phyloP scores from a whole-genome alignment of 2,113 vertebrate genomes.

The Cephalopholis sonnerati region DNA sequence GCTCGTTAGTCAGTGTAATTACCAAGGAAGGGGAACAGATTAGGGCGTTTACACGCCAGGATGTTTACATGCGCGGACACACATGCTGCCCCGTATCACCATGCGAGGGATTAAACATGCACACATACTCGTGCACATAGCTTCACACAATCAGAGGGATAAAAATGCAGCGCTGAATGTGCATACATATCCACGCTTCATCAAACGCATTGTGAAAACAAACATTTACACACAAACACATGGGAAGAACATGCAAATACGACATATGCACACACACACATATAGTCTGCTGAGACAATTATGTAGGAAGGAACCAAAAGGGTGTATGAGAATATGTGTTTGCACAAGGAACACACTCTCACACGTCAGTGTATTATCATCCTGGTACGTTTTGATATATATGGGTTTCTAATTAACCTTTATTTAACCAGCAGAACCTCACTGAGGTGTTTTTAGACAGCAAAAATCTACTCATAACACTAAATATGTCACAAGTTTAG shows the following conservation, averaged over 20 bases:
- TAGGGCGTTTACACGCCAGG: constrained; percentile 69
- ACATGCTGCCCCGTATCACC: constrained; percentile 51
- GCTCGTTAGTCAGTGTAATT: constrained; percentile 82
- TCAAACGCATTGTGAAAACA: not conserved
- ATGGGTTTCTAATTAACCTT: not conserved
- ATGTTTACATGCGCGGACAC: constrained; percentile 77
- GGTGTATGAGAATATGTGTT: not conserved
- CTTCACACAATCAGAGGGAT: not conserved
- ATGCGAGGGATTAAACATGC: constrained; percentile 44
- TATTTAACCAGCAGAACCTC: not conserved
- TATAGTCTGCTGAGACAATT: not conserved
- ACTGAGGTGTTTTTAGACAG: not conserved
- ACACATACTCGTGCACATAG: constrained; percentile 4
- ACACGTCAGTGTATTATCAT: not conserved
- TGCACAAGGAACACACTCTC: not conserved
- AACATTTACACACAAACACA: not conserved
- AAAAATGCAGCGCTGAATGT: not conserved
- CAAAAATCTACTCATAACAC: not conserved
- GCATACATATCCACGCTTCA: not conserved
- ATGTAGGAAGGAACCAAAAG: not conserved
- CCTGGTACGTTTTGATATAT: not conserved
- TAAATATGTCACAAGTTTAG: not conserved
- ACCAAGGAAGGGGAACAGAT: constrained; percentile 78
- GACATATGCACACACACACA: not conserved
- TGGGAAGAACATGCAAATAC: not conserved